Evolutionary conservation across 2,113 vertebrate species (phyloP).

Genomic region (Etia nguti): DNA sequence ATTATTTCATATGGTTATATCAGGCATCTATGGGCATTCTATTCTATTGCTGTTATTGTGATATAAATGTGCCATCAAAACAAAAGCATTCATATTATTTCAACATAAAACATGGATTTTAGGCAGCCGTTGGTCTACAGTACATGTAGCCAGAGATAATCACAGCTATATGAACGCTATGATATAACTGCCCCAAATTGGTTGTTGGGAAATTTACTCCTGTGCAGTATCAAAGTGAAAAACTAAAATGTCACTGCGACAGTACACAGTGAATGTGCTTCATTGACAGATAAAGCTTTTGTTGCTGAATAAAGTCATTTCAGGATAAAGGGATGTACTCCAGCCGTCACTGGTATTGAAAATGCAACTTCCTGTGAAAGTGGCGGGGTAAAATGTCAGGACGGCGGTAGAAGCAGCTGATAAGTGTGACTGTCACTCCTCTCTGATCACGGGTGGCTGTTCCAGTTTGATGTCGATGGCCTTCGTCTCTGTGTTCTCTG

Average conservation of each 20-base stretch:
- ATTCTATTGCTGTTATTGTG: not conserved
- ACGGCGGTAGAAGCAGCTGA: not conserved
- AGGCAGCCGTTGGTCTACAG: not conserved
- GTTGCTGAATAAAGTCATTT: not conserved
- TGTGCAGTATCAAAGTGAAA: not conserved
- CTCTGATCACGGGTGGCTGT: not conserved
- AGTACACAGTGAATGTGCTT: not conserved
- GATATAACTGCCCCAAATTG: not conserved
- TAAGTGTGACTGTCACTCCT: not conserved
- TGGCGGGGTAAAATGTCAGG: not conserved
- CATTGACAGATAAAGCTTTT: not conserved
- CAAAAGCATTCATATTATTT: not conserved
- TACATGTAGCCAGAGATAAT: not conserved
- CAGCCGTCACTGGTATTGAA: not conserved
- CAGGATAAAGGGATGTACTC: not conserved
- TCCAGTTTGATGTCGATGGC: not conserved
- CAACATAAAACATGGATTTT: not conserved
- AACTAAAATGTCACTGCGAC: not conserved
- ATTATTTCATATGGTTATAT: not conserved
- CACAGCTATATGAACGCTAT: not conserved
- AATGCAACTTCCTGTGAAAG: not conserved
- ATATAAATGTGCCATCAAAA: not conserved
- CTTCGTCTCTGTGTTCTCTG: not conserved
- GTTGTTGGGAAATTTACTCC: not conserved
- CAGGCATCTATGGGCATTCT: fast-evolving